phyloP scores from a whole-genome alignment of 1,140 invertebrate species.

The Rhyzopertha dominica region DNA sequence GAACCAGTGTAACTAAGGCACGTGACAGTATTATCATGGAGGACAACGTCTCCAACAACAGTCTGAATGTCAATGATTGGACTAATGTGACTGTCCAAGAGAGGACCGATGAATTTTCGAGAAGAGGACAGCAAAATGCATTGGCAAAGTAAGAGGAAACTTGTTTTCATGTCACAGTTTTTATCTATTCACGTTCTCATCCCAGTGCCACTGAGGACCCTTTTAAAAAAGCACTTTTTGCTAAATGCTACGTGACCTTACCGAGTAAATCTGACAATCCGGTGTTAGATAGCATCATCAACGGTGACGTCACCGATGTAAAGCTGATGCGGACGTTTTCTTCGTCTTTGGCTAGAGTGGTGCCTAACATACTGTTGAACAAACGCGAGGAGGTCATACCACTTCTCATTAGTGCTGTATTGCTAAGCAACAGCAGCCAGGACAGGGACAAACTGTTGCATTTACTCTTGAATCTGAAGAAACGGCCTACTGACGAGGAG shows the following conservation, averaged over 20 bases:
- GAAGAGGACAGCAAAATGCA: slow-evolving; percentile 15
- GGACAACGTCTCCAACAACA: slow-evolving; percentile 39
- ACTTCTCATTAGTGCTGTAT: slow-evolving; percentile 60
- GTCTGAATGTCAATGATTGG: slow-evolving; percentile 39
- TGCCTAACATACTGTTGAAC: slow-evolving; percentile 65
- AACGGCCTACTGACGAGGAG: slow-evolving; percentile 66
- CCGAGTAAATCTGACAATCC: slow-evolving; percentile 34
- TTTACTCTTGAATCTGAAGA: slow-evolving; percentile 70
- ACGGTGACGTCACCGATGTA: slow-evolving; percentile 43
- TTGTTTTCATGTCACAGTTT: background rate
- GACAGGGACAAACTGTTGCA: slow-evolving; percentile 65
- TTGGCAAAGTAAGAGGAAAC: slow-evolving; percentile 2
- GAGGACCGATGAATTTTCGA: slow-evolving; percentile 6
- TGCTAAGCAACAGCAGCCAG: slow-evolving; percentile 55
- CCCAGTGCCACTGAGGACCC: slow-evolving; percentile 34
- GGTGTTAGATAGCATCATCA: slow-evolving; percentile 46
- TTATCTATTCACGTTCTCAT: slow-evolving; percentile 2
- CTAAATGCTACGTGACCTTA: slow-evolving; percentile 45
- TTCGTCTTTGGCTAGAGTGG: slow-evolving; percentile 55
- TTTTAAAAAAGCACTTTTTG: slow-evolving; percentile 49
- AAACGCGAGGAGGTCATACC: slow-evolving; percentile 72
- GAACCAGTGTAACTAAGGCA: slow-evolving; percentile 23
- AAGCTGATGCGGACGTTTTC: slow-evolving; percentile 47
- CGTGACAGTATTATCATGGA: slow-evolving; percentile 24
- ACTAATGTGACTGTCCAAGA: slow-evolving; percentile 27